Conservation (phyloP, 2,797 vertebrate genomes). For the Micrastur ruficollis region DNA sequence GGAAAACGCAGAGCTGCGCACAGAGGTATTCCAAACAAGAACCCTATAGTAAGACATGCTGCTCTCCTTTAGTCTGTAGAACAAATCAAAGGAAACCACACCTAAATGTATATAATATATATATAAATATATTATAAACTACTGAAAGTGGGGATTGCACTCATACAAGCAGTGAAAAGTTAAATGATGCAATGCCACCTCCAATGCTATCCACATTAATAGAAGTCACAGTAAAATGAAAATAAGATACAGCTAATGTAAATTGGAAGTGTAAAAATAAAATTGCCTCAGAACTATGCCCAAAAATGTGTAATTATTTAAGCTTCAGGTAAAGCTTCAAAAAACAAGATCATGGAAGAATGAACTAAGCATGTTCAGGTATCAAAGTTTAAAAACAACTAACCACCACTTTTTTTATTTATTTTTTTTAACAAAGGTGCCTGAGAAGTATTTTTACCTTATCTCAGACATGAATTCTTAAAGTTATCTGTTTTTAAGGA, state of each 20-base stretch:
- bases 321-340: neutral
- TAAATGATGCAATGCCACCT: neutral
- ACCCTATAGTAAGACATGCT: neutral
- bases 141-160: neutral
- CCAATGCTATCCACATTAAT: neutral
- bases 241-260: neutral
- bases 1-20: neutral
- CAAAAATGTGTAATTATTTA: neutral
- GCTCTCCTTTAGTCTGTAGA: neutral
- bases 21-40: neutral
- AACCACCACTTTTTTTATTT: neutral
- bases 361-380: neutral
- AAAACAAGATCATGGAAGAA: neutral
- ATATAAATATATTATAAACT: too few relatives aligned
- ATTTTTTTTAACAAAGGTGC: neutral
- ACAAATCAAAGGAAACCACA: neutral
- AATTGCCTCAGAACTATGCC: neutral
- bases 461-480: neutral
- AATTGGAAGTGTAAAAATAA: neutral
- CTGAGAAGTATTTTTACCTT: neutral
- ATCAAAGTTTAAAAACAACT: neutral
- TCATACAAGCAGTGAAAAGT: neutral
- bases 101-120: too few relatives aligned
- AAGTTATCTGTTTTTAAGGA: neutral
- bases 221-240: neutral